Percentiles rank a stretch among this genome's conserved stretches.
Evolutionary conservation across 2,888 invertebrate species (phyloP).

Genomic region (Archips crataeganus): DNA sequence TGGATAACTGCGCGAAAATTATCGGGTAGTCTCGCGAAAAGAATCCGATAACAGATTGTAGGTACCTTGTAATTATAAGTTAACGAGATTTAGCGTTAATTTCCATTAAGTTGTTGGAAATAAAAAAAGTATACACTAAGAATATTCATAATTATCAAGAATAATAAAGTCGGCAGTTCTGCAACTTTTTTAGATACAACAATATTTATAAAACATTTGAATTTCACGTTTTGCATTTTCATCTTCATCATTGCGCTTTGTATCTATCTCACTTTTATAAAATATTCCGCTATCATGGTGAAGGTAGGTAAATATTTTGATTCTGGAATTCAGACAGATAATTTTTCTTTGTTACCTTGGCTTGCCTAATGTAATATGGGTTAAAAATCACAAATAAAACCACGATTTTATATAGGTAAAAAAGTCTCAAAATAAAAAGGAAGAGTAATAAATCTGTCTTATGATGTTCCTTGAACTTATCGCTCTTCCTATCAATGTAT

Average conservation of each 20-base stretch:
- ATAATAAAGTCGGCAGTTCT: no score
- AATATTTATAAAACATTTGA: not conserved
- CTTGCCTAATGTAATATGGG: no score
- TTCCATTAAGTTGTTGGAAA: not conserved
- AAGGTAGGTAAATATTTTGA: no score
- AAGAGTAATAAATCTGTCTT: no score
- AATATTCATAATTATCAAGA: not conserved
- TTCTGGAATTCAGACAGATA: no score
- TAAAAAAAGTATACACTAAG: not conserved
- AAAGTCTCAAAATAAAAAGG: no score
- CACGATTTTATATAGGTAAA: no score
- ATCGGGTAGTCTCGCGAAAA: not conserved
- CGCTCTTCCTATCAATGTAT: no score
- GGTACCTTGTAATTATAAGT: not conserved
- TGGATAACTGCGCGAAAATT: not conserved
- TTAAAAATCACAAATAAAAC: no score
- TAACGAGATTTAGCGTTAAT: not conserved
- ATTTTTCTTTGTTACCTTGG: no score
- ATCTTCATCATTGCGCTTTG: not conserved
- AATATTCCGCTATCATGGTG: no score
- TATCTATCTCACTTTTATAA: not conserved
- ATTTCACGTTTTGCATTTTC: not conserved
- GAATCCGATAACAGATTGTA: not conserved
- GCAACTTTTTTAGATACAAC: not conserved
- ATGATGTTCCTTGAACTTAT: no score